phyloP scores from a whole-genome alignment of 2,888 invertebrate species.

The Brachynemurus nebulosus region DNA sequence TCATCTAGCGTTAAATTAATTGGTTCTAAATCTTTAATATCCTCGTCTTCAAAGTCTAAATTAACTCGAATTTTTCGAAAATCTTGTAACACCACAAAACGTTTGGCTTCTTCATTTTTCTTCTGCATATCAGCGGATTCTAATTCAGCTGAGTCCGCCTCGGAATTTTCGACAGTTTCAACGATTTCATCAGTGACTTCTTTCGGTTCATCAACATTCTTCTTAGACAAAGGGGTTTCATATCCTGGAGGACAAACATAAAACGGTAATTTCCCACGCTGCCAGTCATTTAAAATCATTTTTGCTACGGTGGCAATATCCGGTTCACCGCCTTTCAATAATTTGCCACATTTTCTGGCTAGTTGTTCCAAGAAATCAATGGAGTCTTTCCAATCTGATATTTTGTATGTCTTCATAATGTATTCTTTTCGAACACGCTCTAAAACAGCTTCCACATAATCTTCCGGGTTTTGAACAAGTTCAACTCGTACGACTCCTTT shows the following conservation, averaged over 20 bases:
- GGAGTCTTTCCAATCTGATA: conserved; percentile 64
- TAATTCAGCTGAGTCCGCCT: conserved; percentile 24
- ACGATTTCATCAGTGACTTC: conserved; percentile 19
- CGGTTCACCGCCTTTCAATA: conserved; percentile 94
- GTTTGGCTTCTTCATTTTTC: conserved; percentile 29
- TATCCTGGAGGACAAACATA: conserved; percentile 79
- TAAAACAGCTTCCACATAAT: conserved; percentile 79
- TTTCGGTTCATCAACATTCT: no score
- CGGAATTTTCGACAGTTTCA: conserved; percentile 12
- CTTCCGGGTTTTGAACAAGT: conserved; percentile 84
- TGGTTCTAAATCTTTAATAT: conserved; percentile 27
- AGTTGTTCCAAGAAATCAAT: conserved; percentile 86
- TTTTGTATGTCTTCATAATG: conserved; percentile 78
- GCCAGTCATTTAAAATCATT: conserved; percentile 98
- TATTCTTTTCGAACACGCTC: conserved; percentile 81
- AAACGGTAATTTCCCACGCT: conserved; percentile 92
- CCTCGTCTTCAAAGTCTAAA: conserved; percentile 48
- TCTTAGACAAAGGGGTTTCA: conserved; percentile 48
- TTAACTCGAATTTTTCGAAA: conserved; percentile 68
- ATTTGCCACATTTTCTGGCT: conserved; percentile 73
- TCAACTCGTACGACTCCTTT: conserved; percentile 98
- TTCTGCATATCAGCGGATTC: conserved; percentile 22
- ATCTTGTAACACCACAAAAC: conserved; percentile 56
- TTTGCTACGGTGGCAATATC: conserved; percentile 77
- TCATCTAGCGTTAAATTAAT: conserved; percentile 20